Evolutionary conservation across 2,113 vertebrate genomes (phyloP), one percentile per base, ranked within the genome.

Genomic region (Ondatra zibethicus): DNA sequence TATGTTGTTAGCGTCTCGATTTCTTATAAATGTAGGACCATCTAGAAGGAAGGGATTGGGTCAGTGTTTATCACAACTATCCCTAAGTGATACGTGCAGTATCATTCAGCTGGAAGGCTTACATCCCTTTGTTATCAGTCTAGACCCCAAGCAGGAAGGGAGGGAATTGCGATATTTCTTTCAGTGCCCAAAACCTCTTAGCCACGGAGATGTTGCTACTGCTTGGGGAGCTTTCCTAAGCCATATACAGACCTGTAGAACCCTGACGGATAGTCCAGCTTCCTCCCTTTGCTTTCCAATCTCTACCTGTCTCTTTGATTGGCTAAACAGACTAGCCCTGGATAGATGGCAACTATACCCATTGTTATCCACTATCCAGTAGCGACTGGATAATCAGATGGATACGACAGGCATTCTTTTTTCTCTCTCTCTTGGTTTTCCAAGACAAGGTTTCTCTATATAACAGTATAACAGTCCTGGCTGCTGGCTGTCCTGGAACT

Each of bases 21-120:
- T 94, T 88, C 86, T 94, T 80, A 76, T 58, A 89, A 84, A 87
- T 6, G 10, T 92, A 77, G 25, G 36, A 66, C 36, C 27, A 76
- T 87, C 90, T 80, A 75, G 55, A 90, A 87, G 55, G 42, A 96
- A 92, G 55, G 52, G 88, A 65, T 80, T 70, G 52, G 73, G 42
- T 80, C 58, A 75, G n/a, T 45, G 65, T 93, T 47, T 90, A 96
- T 65, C 47, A 87, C 17, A 42, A 7, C n/a, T 7, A 78, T n/a
- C 92, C 29, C 66, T 68, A 63, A 75, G 66, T 80, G 66, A 72
- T 61, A 52, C 11, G 65, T 11, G 25, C 6, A 89, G 3, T 76
- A 8, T 61, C 45, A 33, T 63, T 92, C 75, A 75, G 55, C 55
- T 52, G 4, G 63, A 85, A 96, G 50, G 70, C 1, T 42, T 87